Evolutionary conservation across 2,888 invertebrate genomes (phyloP).

Genomic region (Melanargia galathea): DNA sequence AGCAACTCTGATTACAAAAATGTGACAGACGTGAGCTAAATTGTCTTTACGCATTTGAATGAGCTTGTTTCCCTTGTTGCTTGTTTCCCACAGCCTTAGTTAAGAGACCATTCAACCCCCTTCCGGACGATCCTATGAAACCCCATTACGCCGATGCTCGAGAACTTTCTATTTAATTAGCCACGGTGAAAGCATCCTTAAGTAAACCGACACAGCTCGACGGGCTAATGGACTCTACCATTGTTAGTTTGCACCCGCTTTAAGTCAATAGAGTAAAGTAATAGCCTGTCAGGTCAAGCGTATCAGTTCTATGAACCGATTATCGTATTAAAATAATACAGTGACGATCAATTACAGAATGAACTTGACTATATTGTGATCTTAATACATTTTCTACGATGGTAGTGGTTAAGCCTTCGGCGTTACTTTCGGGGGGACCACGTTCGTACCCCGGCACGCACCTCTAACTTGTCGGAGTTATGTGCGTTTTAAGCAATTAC

Average conservation of each 20-base stretch:
- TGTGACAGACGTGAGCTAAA: not conserved
- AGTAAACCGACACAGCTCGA: slow-evolving; percentile 38
- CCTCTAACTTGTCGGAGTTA: no score
- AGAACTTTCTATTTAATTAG: slow-evolving; percentile 44
- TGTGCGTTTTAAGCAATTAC: no score
- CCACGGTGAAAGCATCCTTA: slow-evolving; percentile 41
- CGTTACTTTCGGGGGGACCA: no score
- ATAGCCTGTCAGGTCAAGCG: slow-evolving; percentile 29
- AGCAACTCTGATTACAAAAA: no score
- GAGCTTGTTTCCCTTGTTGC: slow-evolving; percentile 14
- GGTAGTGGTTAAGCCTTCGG: no score
- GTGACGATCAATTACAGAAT: not conserved
- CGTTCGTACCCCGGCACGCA: no score
- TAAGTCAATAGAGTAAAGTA: slow-evolving; percentile 41
- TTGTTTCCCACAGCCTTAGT: slow-evolving; percentile 21
- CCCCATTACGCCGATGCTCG: slow-evolving; percentile 30
- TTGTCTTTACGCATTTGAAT: not conserved
- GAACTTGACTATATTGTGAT: not conserved
- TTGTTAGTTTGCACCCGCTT: slow-evolving; percentile 37
- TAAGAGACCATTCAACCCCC: slow-evolving; percentile 21
- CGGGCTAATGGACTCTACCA: slow-evolving; percentile 37
- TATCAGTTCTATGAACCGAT: slow-evolving; percentile 13
- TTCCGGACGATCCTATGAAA: slow-evolving; percentile 20
- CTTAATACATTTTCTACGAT: not conserved
- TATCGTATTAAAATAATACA: slow-evolving; percentile 9